These are phyloP conservation scores for Bellardia pandia DNA, from an alignment of 2,888 invertebrate species.

Conservation along the genomic window DNA sequence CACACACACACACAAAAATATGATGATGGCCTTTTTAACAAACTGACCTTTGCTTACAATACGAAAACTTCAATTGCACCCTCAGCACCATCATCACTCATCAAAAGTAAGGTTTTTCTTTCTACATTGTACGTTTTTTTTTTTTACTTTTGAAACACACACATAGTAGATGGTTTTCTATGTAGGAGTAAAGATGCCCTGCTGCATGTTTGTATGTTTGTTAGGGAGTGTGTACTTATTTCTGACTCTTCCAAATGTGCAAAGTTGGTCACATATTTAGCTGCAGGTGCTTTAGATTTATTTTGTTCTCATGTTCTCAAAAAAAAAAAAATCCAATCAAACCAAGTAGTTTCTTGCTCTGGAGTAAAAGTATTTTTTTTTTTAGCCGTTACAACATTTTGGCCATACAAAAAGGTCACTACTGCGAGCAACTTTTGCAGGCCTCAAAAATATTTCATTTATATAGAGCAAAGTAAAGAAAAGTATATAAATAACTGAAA, in stretches of 20 bases:
- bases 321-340: constrained; percentile 1
- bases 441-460: constrained; percentile 19
- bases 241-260: constrained; percentile 2
- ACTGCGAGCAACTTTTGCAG: constrained; percentile 2
- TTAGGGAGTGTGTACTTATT: not conserved
- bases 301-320: constrained; percentile 15
- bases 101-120: too few species aligned
- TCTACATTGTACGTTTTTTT: not conserved
- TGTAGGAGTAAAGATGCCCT: not conserved
- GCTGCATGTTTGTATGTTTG: not conserved
- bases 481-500: not conserved
- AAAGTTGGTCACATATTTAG: constrained; percentile 50
- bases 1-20: not conserved
- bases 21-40: not conserved
- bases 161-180: not conserved
- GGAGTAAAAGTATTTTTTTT: not conserved
- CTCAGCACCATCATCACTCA: not conserved
- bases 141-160: not conserved
- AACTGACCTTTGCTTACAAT: constrained; percentile 42
- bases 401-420: constrained; percentile 30
- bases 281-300: constrained; percentile 47
- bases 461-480: not conserved
- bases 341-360: not conserved
- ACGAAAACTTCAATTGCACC: constrained; percentile 33
- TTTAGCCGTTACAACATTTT: not conserved